Evolutionary conservation across 2,888 invertebrate genomes (phyloP).

Genomic region (Chymomyza amoena): DNA sequence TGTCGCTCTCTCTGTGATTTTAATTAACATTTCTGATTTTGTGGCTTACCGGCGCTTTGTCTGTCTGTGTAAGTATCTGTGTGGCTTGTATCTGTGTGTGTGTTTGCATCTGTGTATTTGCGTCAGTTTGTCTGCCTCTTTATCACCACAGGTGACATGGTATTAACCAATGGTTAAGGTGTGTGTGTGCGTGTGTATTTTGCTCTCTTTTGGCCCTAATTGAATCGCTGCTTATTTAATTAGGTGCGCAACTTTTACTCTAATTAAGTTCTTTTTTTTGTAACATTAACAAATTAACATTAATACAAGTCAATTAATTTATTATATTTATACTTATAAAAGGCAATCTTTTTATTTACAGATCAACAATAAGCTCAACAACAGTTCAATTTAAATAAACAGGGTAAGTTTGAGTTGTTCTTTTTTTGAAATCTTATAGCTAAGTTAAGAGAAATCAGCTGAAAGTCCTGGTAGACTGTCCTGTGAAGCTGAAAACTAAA

Average conservation of each 20-base stretch:
- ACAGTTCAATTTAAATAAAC: not conserved
- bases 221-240: constrained; percentile 67
- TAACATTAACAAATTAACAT: constrained; percentile 29
- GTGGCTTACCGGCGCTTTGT: constrained; percentile 42
- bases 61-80: not conserved
- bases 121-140: constrained; percentile 26
- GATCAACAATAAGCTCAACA: constrained; percentile 15
- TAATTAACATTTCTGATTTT: constrained; percentile 73
- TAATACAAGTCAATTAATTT: constrained; percentile 47
- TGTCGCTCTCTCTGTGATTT: constrained; percentile 59
- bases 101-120: constrained; percentile 3
- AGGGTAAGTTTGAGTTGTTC: constrained; percentile 35
- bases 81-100: not conserved
- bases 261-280: constrained; percentile 40
- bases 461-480: too few relatives aligned
- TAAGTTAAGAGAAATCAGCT: too few relatives aligned
- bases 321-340: constrained; percentile 10
- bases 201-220: constrained; percentile 49
- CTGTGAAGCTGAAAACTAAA: too few relatives aligned
- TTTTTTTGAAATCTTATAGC: not conserved
- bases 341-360: constrained; percentile 36
- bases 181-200: constrained; percentile 1
- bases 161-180: not conserved
- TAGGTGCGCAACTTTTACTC: constrained; percentile 47
- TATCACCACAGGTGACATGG: constrained; percentile 52